Conservation (phyloP, 1,140 invertebrate genomes). For the Aricia agestis region DNA sequence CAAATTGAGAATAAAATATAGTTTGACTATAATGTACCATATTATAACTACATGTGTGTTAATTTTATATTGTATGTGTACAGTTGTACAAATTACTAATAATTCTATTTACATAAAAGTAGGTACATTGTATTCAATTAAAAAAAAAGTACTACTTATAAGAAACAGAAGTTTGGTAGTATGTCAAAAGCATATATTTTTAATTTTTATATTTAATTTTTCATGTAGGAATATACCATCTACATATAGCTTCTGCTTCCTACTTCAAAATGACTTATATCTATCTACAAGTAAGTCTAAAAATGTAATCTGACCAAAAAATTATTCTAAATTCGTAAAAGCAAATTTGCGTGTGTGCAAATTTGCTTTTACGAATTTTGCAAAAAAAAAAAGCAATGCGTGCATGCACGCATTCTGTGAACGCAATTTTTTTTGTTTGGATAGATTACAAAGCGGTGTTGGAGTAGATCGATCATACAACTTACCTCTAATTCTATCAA, state of each 20-base stretch:
- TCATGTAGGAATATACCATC: no score
- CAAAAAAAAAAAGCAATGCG: background rate
- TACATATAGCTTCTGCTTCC: background rate
- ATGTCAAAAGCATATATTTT: background rate
- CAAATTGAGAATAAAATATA: conserved; percentile 20
- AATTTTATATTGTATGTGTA: background rate
- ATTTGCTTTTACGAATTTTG: no score
- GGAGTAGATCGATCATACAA: conserved; percentile 18
- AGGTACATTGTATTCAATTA: background rate
- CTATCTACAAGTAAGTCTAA: background rate
- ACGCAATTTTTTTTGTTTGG: background rate
- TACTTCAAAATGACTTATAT: background rate
- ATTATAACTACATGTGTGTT: background rate
- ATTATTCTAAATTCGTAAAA: background rate
- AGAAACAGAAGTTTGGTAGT: background rate
- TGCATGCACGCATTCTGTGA: background rate
- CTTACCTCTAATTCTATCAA: conserved; percentile 73
- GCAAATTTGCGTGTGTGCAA: background rate
- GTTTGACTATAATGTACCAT: background rate
- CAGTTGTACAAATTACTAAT: background rate
- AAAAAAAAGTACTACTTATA: background rate
- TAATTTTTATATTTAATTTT: background rate
- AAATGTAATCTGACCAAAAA: background rate
- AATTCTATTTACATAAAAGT: background rate
- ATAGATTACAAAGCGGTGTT: conserved; percentile 14